Base-by-base conservation (phyloP, 2,113 vertebrate species). In the Castor canadensis region DNA sequence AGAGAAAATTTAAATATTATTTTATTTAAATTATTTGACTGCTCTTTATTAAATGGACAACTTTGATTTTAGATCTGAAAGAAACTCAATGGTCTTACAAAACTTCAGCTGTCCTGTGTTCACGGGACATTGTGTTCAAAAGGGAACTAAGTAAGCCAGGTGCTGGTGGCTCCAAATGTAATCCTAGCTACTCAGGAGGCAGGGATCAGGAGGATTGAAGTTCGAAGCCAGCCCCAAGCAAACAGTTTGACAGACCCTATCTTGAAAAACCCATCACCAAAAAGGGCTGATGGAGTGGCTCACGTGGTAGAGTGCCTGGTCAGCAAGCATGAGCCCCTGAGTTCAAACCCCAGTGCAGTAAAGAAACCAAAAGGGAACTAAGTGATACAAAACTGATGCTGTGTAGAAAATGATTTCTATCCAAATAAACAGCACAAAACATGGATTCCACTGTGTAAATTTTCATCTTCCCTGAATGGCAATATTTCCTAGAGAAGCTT, bases 51-150 rank as follows among this genome's bases (percentile, higher is more conserved):
- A 64, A n/a, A n/a, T n/a, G n/a, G n/a, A 5, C 52, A 80, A 56
- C 38, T 91, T 75, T 93, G 35, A 89, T 96, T 80, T 97, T 64
- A 80, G 38, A 77, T 62, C n/a, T 60, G 75, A 77, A 87, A 30
- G 24, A 82, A 71, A 93, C 87, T 64, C 6, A 16, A 75, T 72
- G 28, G 87, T n/a, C 49, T 83, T 73, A 67, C 71, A 72, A 94
- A 73, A 73, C 12, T 49, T 89, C 75, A 52, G 81, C 32, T 91
- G 1, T n/a, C n/a, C 43, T 76, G 20, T 49, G 83, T 19, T 85
- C 66, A 73, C 52, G 45, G 2, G 92, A 52, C n/a, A 67, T 84
- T 91, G 30, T 38, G 43, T 52, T 72, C 19, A n/a, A 85, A 95
- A 92, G 28, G 28, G 62, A 64, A 64, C 12, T 64, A 32, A 64